A percentile compares a stretch with the other conserved stretches of the same genome.
Conservation (phyloP, 2,797 vertebrate genomes). For the Ficedula albicollis region DNA sequence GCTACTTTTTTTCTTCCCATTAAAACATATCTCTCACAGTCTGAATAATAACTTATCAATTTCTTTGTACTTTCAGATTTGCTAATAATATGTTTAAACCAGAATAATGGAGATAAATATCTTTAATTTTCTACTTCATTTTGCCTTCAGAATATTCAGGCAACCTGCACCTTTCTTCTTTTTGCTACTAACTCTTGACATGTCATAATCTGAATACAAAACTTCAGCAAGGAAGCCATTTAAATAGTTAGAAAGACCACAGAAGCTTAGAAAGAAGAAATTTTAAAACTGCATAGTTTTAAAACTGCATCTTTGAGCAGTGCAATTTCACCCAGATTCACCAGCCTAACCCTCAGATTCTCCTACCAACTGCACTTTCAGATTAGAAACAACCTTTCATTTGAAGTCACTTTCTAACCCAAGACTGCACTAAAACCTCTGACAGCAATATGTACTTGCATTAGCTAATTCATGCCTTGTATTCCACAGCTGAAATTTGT, state of each 20-base stretch:
- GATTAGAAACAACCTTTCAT: not conserved
- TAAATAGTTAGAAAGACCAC: not conserved
- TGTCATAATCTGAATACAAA: not conserved
- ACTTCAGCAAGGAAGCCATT: not conserved
- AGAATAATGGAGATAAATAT: constrained; percentile 71
- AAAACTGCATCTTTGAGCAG: not conserved
- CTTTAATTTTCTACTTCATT: constrained; percentile 73
- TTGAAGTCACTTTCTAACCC: not conserved
- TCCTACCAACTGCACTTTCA: not conserved
- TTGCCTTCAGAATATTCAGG: constrained; percentile 46
- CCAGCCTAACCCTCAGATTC: not conserved
- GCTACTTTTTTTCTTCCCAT: not conserved
- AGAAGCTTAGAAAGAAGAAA: not conserved
- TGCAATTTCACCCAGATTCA: not conserved
- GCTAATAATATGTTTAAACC: constrained; percentile 57
- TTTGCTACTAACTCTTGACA: constrained; percentile 25
- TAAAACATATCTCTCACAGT: not conserved
- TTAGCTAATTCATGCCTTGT: not conserved
- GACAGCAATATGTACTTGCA: not conserved
- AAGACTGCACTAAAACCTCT: not conserved
- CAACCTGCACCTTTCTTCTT: constrained; percentile 26
- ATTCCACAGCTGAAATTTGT: not conserved
- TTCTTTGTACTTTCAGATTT: constrained; percentile 38
- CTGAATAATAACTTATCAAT: constrained; percentile 29
- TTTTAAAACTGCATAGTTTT: not conserved